Conservation (phyloP, 2,113 vertebrate species). For the Phasianus colchicus region DNA sequence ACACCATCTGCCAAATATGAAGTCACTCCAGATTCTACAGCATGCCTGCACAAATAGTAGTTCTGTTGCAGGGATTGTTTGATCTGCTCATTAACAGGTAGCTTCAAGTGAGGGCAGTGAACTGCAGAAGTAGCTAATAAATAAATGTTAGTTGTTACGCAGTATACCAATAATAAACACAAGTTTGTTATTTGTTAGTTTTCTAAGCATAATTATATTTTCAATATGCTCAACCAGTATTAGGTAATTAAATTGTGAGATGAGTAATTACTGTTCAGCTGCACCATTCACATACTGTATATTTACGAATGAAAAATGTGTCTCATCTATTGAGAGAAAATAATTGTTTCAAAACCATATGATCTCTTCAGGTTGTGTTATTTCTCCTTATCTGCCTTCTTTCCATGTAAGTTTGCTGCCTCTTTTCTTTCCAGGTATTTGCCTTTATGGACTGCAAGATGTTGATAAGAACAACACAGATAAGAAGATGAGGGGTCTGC, state of each 20-base stretch:
- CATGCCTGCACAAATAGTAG: slow-evolving; percentile 71
- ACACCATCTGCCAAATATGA: slow-evolving; percentile 82
- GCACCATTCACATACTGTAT: not conserved
- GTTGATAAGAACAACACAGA: not conserved
- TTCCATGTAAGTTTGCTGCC: not conserved
- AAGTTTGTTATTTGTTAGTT: not conserved
- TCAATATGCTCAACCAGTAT: not conserved
- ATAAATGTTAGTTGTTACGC: not conserved
- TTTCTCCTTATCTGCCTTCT: not conserved
- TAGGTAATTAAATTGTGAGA: not conserved
- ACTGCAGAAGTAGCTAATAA: not conserved
- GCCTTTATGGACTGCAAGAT: not conserved
- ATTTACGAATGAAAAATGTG: not conserved
- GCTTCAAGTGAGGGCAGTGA: not conserved
- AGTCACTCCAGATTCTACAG: slow-evolving; percentile 81
- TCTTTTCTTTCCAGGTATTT: not conserved
- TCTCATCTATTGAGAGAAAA: not conserved
- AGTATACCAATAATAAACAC: not conserved
- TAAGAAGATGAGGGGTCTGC: not conserved
- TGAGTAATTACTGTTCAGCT: not conserved
- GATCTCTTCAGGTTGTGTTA: not conserved
- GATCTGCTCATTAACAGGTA: slow-evolving; percentile 85
- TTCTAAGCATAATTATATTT: not conserved
- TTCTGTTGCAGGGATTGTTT: slow-evolving; percentile 84
- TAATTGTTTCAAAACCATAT: not conserved